phyloP scores from a whole-genome alignment of 92 coral and sea anemone genomes.

The Porites divaricata region DNA sequence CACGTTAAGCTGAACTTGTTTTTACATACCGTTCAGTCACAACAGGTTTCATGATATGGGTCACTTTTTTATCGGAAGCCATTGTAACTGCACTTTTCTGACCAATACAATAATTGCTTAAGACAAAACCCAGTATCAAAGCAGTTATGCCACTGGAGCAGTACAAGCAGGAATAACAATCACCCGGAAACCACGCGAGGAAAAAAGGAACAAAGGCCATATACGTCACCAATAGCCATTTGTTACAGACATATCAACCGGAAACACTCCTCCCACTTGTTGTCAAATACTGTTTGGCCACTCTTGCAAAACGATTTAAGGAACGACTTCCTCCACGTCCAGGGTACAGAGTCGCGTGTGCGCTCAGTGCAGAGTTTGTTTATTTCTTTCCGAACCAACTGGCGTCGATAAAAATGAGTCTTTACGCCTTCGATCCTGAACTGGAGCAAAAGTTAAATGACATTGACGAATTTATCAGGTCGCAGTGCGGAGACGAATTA shows the following conservation, averaged over 20 bases:
- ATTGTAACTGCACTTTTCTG: not conserved
- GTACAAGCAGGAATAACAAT: slow-evolving; percentile 48
- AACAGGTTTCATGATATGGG: not conserved
- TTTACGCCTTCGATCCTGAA: slow-evolving; percentile 45
- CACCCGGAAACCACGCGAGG: slow-evolving; percentile 50
- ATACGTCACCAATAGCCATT: slow-evolving; percentile 45
- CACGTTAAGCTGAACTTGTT: not conserved
- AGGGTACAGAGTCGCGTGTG: not conserved
- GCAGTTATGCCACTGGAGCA: slow-evolving; percentile 21
- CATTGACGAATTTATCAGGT: slow-evolving; percentile 46
- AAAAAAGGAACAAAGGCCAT: slow-evolving; percentile 38
- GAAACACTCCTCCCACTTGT: slow-evolving; percentile 44
- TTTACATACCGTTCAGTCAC: not conserved
- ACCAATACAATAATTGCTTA: not conserved
- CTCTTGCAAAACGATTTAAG: slow-evolving; percentile 39
- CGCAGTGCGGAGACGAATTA: slow-evolving; percentile 38
- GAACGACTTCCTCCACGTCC: slow-evolving; percentile 57
- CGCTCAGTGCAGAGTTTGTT: slow-evolving; percentile 19
- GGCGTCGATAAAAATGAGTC: slow-evolving; percentile 40
- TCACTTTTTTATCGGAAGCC: not conserved
- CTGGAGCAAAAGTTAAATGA: slow-evolving; percentile 52
- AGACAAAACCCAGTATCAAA: not conserved
- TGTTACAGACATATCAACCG: slow-evolving; percentile 32
- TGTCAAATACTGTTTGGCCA: slow-evolving; percentile 12
- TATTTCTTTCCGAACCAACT: not conserved